A percentile compares a stretch with the other conserved stretches of the same genome.
phyloP scores from a whole-genome alignment of 2,888 invertebrate genomes.

The Cataglyphis albicans region DNA sequence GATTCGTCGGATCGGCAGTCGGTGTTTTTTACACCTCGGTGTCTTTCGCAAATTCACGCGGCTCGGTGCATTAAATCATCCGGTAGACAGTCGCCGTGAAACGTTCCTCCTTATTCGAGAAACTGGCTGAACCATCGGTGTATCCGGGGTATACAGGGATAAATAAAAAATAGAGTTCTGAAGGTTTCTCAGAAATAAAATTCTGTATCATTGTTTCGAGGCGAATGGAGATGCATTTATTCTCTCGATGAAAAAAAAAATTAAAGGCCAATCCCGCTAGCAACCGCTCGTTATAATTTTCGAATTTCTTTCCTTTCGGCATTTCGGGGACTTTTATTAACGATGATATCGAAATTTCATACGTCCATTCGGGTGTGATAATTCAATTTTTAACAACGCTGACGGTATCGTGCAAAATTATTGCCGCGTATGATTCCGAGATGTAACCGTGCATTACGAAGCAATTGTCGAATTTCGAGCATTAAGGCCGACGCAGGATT shows the following conservation, averaged over 20 bases:
- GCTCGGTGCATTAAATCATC: constrained; percentile 69
- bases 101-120: constrained; percentile 37
- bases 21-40: constrained; percentile 73
- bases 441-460: constrained; percentile 62
- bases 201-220: not conserved
- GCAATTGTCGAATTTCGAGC: constrained; percentile 42
- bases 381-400: constrained; percentile 45
- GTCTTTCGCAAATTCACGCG: constrained; percentile 70
- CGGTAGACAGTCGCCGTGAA: constrained; percentile 64
- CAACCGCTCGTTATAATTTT: not conserved
- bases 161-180: constrained; percentile 30
- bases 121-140: constrained; percentile 4
- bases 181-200: not conserved
- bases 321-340: constrained; percentile 65
- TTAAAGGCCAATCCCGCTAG: constrained; percentile 31
- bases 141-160: constrained; percentile 13
- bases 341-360: constrained; percentile 67
- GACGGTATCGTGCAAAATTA: not conserved
- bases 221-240: not conserved
- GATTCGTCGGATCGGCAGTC: constrained; percentile 62
- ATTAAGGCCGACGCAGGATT: constrained; percentile 24
- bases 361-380: constrained; percentile 34
- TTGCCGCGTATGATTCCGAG: constrained; percentile 59
- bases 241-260: constrained; percentile 1
- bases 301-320: constrained; percentile 24